phyloP scores from a whole-genome alignment of 2,888 invertebrate species.

The Plebejus argus region DNA sequence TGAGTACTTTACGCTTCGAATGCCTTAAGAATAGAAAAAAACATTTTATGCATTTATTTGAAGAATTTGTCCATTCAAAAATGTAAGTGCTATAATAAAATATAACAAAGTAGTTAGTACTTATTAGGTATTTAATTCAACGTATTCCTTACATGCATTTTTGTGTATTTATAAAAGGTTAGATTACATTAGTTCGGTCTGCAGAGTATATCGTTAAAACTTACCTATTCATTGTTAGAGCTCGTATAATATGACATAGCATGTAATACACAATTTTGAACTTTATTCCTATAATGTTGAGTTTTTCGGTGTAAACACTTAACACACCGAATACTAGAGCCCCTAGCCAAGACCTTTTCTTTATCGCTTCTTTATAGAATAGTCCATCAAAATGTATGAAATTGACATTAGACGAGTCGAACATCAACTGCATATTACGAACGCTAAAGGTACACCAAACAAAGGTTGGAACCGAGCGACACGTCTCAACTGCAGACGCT shows the following conservation, averaged over 20 bases:
- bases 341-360: no score
- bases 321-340: no score
- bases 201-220: not conserved
- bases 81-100: not conserved
- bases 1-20: not conserved
- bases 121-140: slow-evolving; percentile 5
- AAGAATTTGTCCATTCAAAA: not conserved
- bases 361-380: no score
- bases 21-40: slow-evolving; percentile 10
- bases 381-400: no score
- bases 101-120: slow-evolving; percentile 9
- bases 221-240: not conserved
- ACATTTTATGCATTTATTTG: not conserved
- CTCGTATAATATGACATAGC: not conserved
- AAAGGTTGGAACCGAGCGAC: no score
- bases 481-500: no score
- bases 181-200: not conserved
- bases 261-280: not conserved
- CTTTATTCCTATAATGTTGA: not conserved
- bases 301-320: no score
- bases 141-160: slow-evolving; percentile 21
- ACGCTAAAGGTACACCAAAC: no score
- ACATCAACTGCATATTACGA: no score
- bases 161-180: slow-evolving; percentile 1
- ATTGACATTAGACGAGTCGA: no score